Evolutionary conservation across 2,888 invertebrate genomes (phyloP), one percentile per base, ranked within the genome.

Genomic region (Drosophila diplacantha): DNA sequence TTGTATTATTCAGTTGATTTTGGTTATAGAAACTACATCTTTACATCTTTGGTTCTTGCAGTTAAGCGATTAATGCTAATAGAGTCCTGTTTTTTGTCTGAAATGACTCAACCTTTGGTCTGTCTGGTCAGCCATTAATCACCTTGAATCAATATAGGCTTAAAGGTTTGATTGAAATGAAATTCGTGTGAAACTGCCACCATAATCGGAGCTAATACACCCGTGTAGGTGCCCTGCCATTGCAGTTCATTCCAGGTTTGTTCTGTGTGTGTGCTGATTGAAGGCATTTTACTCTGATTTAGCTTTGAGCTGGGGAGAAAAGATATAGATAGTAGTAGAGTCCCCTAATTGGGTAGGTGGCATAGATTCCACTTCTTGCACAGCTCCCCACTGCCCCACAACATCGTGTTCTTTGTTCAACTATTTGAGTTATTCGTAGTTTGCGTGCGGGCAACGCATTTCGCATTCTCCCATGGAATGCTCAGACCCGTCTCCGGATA

Each of bases 391-490:
- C n/a, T 22, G 32, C 16, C 11, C 18, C 55, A 20, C 24, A 32
- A 26, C 16, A 43, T 43, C 29, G 5, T 6, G 26, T 38, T 37
- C 55, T 51, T 75, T 71, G 53, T 55, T 51, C 14, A 58, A 59
- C 58, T 67, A 75, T 75, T 75, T 66, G 51, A 65, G 72, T 58
- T 76, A 75, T 76, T 68, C 65, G 71, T 62, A 69, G 74, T 70
- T 75, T 73, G 77, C 72, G 73, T 62, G 61, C 63, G 52, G 60
- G 52, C 44, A 57, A 53, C 65, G 72, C 74, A 70, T 64, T 65
- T 69, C 73, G 69, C 58, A 75, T 75, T 65, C 41, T 35, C 54
- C 56, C 38, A 20, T 39, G 51, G 59, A 62, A 62, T 59, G 54
- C n/a, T 54, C 35, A 20, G 5, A 18, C 29, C 24, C 32, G 24